phyloP scores from a whole-genome alignment of 2,113 vertebrate genomes.

The Dendrocopos noguchii region DNA sequence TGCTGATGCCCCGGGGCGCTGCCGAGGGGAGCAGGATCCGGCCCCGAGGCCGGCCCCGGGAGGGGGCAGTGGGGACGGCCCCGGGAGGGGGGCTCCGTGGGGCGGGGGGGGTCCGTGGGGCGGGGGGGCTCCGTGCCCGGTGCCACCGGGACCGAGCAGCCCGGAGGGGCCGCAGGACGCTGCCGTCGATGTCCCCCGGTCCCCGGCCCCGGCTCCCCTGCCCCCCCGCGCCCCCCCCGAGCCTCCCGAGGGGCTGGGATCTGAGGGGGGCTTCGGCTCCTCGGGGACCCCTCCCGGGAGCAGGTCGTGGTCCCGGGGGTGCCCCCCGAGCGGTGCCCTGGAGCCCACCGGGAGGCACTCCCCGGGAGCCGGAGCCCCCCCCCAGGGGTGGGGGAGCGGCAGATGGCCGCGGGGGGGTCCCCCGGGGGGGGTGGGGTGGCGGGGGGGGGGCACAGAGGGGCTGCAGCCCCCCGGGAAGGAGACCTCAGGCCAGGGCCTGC shows the following conservation, averaged over 20 bases:
- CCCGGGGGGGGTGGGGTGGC: neutral
- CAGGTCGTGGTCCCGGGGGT: rapidly evolving
- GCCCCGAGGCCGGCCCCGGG: rapidly evolving
- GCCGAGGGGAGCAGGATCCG: neutral
- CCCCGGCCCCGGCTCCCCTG: no score
- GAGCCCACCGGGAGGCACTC: neutral
- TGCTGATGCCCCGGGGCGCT: rapidly evolving
- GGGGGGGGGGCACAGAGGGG: neutral
- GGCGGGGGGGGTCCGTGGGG: no score
- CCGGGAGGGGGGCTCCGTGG: neutral
- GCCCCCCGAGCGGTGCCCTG: rapidly evolving
- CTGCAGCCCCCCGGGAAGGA: conserved; percentile 20
- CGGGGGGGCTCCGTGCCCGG: neutral
- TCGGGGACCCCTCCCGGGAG: neutral
- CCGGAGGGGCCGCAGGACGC: neutral
- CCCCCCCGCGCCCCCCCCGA: no score
- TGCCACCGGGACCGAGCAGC: no score
- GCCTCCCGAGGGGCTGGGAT: neutral
- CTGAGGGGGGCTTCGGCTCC: neutral
- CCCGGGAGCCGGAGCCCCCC: neutral
- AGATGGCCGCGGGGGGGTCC: neutral
- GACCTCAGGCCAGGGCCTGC: neutral
- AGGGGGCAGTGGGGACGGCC: neutral
- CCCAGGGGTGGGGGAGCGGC: neutral
- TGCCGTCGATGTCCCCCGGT: no score